These are phyloP conservation scores for Scaptomyza cyrtandrae DNA, from an alignment of 2,888 invertebrate species.

Conservation along the genomic window DNA sequence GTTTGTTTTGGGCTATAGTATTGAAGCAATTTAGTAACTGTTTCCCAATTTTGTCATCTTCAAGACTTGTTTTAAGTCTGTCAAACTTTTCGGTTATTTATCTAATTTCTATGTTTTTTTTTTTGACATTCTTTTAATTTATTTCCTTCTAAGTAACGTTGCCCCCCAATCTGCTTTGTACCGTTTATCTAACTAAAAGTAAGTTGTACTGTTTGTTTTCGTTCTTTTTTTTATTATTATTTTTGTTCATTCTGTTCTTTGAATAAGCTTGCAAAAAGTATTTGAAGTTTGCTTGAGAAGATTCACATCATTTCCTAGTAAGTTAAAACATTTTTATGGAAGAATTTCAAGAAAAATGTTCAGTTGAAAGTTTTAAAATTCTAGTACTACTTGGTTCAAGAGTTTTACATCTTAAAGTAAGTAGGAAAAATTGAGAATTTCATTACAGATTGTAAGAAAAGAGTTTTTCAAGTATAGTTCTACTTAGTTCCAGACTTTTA, in stretches of 20 bases:
- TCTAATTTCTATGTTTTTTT: neutral
- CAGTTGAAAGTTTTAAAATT: too few species aligned
- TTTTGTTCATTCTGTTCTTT: constrained; percentile 10
- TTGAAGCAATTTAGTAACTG: constrained; percentile 6
- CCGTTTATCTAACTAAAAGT: constrained; percentile 59
- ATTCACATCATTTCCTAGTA: neutral
- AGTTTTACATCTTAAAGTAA: too few species aligned
- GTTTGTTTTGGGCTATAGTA: constrained; percentile 39
- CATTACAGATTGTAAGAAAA: too few species aligned
- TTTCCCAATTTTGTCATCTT: neutral
- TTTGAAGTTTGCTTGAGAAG: neutral
- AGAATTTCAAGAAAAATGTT: neutral
- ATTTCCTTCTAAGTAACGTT: constrained; percentile 58
- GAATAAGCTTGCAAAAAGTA: neutral
- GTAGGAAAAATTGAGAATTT: too few species aligned
- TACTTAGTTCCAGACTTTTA: too few species aligned
- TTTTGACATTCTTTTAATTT: neutral
- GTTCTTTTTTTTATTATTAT: neutral
- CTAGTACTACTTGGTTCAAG: too few species aligned
- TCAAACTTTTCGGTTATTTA: too few species aligned
- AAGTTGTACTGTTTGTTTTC: constrained; percentile 70
- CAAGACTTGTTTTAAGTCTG: neutral
- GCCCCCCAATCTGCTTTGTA: constrained; percentile 54
- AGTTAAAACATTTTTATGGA: neutral
- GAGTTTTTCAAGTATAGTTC: too few species aligned